Percentiles rank a stretch among this genome's conserved stretches.
phyloP scores from a whole-genome alignment of 2,797 vertebrate species.

The Pangasius djambal region DNA sequence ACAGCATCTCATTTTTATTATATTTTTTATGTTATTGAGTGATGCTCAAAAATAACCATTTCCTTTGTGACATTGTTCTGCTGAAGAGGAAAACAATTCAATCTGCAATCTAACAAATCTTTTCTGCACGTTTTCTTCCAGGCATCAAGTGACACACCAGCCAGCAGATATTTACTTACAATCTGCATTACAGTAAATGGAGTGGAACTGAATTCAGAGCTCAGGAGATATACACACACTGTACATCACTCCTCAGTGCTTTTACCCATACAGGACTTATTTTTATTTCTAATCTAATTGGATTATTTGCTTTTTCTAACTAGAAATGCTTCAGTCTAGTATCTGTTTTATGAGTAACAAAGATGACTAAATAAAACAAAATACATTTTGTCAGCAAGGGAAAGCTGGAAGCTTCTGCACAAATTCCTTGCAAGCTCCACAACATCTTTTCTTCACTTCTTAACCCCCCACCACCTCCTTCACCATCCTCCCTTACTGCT shows the following conservation, averaged over 20 bases:
- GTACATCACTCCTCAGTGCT: neutral
- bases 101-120: constrained; percentile 62
- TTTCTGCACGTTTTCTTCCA: constrained; percentile 60
- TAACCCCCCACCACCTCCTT: neutral
- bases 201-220: constrained; percentile 53
- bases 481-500: neutral
- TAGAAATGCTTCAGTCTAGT: neutral
- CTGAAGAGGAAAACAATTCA: constrained; percentile 52
- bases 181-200: constrained; percentile 65
- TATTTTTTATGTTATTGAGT: constrained; percentile 49
- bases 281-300: neutral
- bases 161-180: constrained; percentile 63
- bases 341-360: neutral
- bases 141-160: constrained; percentile 51
- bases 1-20: constrained; percentile 27
- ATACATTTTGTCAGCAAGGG: neutral
- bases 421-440: neutral
- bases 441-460: neutral
- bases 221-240: neutral
- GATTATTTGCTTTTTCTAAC: neutral
- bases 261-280: neutral
- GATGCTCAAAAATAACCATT: constrained; percentile 43
- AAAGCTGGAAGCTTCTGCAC: neutral
- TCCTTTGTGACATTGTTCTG: constrained; percentile 49
- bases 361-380: neutral